A percentile compares a stretch with the other conserved stretches of the same genome.
Conservation (phyloP, 2,888 invertebrate species). For the Oeneis ivallda region DNA sequence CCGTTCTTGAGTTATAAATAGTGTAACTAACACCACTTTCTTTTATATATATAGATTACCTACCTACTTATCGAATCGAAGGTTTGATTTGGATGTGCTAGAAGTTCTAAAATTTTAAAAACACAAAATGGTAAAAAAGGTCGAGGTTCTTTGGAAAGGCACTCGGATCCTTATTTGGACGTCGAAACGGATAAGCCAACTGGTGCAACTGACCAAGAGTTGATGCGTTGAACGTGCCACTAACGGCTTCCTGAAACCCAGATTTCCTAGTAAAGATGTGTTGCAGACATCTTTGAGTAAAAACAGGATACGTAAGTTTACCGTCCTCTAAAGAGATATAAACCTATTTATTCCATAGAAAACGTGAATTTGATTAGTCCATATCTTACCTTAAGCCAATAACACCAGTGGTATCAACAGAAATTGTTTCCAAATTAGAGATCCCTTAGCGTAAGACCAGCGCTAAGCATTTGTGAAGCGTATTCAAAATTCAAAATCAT, state of each 20-base stretch:
- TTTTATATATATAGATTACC: too few relatives aligned
- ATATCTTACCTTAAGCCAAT: neutral
- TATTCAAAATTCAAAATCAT: too few relatives aligned
- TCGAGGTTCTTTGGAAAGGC: constrained; percentile 16
- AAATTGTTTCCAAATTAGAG: too few relatives aligned
- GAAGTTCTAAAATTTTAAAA: neutral
- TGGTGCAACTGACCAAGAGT: constrained; percentile 65
- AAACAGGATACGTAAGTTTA: constrained; percentile 76
- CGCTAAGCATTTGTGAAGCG: too few relatives aligned
- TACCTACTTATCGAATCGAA: too few relatives aligned
- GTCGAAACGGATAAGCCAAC: constrained; percentile 50
- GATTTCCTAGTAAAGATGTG: constrained; percentile 73
- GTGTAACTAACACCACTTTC: too few relatives aligned
- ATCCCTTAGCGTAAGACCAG: too few relatives aligned
- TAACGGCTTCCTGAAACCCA: constrained; percentile 75
- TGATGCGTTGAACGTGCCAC: constrained; percentile 65
- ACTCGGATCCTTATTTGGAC: constrained; percentile 28
- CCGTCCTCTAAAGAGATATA: constrained; percentile 52
- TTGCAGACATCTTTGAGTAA: constrained; percentile 68
- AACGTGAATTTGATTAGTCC: neutral
- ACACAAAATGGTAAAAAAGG: neutral
- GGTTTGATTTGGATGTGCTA: too few relatives aligned
- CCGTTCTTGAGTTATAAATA: too few relatives aligned
- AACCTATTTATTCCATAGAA: constrained; percentile 1
- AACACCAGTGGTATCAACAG: too few relatives aligned